These are phyloP conservation scores for Hydrozoanthus gracilis DNA, from an alignment of 92 coral and sea anemone species.

Conservation along the genomic window DNA sequence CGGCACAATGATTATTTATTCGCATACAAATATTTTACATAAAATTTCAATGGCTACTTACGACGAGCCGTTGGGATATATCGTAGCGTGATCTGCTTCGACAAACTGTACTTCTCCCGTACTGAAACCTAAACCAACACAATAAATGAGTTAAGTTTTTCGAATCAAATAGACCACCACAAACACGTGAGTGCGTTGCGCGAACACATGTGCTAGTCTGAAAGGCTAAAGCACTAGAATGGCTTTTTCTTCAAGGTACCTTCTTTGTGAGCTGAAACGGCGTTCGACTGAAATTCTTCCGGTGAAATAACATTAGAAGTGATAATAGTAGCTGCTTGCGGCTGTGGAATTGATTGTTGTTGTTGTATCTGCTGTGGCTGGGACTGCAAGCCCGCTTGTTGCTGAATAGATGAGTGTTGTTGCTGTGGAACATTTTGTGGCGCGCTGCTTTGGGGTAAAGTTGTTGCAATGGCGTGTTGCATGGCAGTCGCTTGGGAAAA, in stretches of 20 bases:
- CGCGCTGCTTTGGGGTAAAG: conserved; percentile 49
- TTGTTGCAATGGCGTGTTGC: conserved; percentile 77
- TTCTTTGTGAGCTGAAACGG: conserved; percentile 67
- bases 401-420: conserved; percentile 66
- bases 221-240: conserved; percentile 19
- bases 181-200: background rate
- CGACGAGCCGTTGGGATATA: conserved; percentile 92
- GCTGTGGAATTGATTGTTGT: conserved; percentile 73
- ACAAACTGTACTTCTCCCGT: conserved; percentile 95
- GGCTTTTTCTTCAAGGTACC: conserved; percentile 69
- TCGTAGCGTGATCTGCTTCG: conserved; percentile 88
- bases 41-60: conserved; percentile 61
- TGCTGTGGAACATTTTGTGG: conserved; percentile 63
- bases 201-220: background rate
- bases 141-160: background rate
- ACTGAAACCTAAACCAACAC: conserved; percentile 78
- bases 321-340: conserved; percentile 72
- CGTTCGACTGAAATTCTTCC: conserved; percentile 81
- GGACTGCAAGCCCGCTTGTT: conserved; percentile 71
- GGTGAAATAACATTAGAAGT: conserved; percentile 82
- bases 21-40: conserved; percentile 1
- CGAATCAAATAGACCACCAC: background rate
- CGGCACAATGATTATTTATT: conserved; percentile 2
- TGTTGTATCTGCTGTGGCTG: conserved; percentile 80
- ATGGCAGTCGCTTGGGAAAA: conserved; percentile 79